Conservation (phyloP, 2,888 invertebrate species). For the Plagodis dolabraria region DNA sequence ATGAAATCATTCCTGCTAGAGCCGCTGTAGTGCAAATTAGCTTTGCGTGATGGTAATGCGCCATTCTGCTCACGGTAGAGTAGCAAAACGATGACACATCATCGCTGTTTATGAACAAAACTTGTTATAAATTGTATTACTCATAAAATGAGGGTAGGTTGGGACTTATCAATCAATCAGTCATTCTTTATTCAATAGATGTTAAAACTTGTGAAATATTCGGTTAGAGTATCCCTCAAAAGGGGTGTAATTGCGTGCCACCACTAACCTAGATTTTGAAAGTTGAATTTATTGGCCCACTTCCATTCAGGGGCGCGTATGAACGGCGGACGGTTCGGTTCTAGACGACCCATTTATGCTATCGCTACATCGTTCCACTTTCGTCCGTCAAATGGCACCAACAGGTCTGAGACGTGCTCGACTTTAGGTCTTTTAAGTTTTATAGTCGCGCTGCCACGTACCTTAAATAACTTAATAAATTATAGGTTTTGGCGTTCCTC, state of each 20-base stretch:
- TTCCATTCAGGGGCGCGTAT: slow-evolving; percentile 66
- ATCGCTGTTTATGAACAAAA: slow-evolving; percentile 1
- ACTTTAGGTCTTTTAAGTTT: slow-evolving; percentile 35
- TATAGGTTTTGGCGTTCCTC: background rate
- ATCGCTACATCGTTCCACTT: slow-evolving; percentile 77
- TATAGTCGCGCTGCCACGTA: slow-evolving; percentile 17
- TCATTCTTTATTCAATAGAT: slow-evolving; percentile 17
- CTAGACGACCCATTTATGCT: slow-evolving; percentile 73
- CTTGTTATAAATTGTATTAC: slow-evolving; percentile 3
- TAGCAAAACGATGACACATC: slow-evolving; percentile 4
- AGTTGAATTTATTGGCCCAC: slow-evolving; percentile 67
- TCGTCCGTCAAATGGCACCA: slow-evolving; percentile 51
- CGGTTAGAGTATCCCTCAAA: slow-evolving; percentile 14
- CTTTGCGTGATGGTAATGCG: slow-evolving; percentile 25
- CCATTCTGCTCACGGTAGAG: slow-evolving; percentile 1
- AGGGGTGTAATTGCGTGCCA: slow-evolving; percentile 67
- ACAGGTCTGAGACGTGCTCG: slow-evolving; percentile 47
- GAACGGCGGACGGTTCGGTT: slow-evolving; percentile 45
- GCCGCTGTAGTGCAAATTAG: slow-evolving; percentile 22
- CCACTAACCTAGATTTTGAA: slow-evolving; percentile 76
- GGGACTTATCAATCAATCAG: slow-evolving; percentile 14
- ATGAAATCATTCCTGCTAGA: slow-evolving; percentile 27
- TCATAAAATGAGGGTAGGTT: slow-evolving; percentile 13
- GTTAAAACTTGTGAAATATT: slow-evolving; percentile 3
- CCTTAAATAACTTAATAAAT: background rate